These are phyloP conservation scores for Siderastrea siderea DNA, from an alignment of 92 coral and sea anemone species.

Conservation along the genomic window DNA sequence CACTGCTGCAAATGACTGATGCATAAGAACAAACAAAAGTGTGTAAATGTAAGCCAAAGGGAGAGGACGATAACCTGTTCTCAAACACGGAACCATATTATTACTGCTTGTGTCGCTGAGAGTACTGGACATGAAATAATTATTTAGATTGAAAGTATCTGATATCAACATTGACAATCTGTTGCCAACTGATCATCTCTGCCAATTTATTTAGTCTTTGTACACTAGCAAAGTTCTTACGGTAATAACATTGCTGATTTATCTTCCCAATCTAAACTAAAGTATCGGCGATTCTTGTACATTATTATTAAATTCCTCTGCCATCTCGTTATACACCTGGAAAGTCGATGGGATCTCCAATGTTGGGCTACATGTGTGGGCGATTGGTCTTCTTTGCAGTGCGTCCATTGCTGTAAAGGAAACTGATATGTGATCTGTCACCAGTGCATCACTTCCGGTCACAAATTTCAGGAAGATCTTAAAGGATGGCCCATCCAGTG, in stretches of 20 bases:
- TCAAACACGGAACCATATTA: no score
- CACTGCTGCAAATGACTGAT: no score
- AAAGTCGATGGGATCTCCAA: conserved; percentile 66
- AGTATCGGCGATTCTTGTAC: conserved; percentile 49
- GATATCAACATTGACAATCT: no score
- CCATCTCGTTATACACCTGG: conserved; percentile 60
- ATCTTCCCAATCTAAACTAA: conserved; percentile 11
- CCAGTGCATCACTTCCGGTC: conserved; percentile 47
- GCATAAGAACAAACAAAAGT: no score
- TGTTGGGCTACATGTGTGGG: conserved; percentile 58
- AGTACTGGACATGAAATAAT: no score
- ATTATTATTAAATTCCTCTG: conserved; percentile 63
- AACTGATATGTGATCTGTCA: conserved; percentile 23
- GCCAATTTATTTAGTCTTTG: background rate
- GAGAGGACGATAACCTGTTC: no score
- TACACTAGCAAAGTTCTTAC: background rate
- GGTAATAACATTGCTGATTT: conserved; percentile 1
- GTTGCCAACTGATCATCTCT: no score
- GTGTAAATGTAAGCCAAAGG: no score
- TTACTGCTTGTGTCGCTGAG: no score
- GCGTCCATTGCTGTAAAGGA: conserved; percentile 41
- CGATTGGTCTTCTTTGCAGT: conserved; percentile 41
- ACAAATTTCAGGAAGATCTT: conserved; percentile 59
- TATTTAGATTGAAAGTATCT: no score
- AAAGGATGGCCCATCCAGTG: conserved; percentile 46